Percentiles rank a stretch among this genome's conserved stretches.
These are phyloP conservation scores for Potorous gilbertii DNA, from an alignment of 2,797 vertebrate species.

Conservation along the genomic window DNA sequence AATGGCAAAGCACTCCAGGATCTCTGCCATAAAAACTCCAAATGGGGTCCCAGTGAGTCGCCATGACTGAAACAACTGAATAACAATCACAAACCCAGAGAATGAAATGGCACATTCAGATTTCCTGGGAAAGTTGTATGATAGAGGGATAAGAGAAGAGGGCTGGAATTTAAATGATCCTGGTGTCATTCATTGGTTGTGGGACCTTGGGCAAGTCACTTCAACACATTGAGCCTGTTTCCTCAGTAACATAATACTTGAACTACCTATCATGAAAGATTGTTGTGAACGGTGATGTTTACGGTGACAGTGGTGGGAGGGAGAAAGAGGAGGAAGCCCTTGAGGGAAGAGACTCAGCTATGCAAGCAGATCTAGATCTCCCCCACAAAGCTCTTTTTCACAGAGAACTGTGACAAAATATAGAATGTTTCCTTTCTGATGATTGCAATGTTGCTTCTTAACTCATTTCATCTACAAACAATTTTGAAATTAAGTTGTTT, in stretches of 20 bases:
- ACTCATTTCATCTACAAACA: not conserved
- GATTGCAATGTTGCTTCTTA: not conserved
- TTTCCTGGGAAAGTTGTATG: not conserved
- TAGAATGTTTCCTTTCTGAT: not conserved
- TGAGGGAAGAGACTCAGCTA: not conserved
- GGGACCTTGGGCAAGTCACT: not conserved
- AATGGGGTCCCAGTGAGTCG: not conserved
- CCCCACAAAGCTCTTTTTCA: not conserved
- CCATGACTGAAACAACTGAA: not conserved
- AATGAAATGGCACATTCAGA: not conserved
- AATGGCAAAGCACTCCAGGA: not conserved
- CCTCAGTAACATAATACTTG: not conserved
- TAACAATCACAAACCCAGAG: not conserved
- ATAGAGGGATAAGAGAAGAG: not conserved
- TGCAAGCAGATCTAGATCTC: not conserved
- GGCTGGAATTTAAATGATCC: not conserved
- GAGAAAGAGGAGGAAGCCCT: not conserved
- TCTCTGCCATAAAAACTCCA: not conserved
- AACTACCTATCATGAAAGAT: not conserved
- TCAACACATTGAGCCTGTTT: not conserved
- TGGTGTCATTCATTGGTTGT: not conserved
- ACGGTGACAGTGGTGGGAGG: not conserved
- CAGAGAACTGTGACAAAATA: not conserved
- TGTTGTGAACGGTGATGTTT: not conserved
- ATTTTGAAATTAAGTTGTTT: not conserved